Conservation (phyloP, 2,113 vertebrate genomes). For the Ctenodactylus gundi region DNA sequence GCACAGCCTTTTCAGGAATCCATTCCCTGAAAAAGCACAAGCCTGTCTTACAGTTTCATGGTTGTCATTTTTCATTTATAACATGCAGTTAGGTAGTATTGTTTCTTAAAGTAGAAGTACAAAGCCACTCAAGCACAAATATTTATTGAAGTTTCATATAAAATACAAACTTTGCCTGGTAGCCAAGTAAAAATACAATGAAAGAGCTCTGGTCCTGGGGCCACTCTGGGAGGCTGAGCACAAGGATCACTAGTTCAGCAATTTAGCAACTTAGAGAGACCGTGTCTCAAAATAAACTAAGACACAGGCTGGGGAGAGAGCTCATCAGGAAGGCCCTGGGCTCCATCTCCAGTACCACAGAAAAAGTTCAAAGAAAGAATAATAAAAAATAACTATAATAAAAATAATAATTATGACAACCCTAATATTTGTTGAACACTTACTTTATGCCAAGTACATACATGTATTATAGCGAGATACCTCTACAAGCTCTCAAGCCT, state of each 20-base stretch:
- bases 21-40: conserved; percentile 14
- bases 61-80: background rate
- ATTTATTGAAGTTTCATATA: background rate
- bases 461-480: background rate
- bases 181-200: background rate
- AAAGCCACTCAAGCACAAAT: background rate
- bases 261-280: too few species aligned
- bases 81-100: background rate
- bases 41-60: background rate
- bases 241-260: too few species aligned
- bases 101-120: background rate
- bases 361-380: background rate
- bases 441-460: background rate
- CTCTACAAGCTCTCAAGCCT: background rate
- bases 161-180: background rate
- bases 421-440: background rate
- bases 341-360: too few species aligned
- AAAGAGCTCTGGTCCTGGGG: too few species aligned
- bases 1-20: background rate
- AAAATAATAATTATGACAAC: background rate
- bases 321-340: too few species aligned
- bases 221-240: too few species aligned
- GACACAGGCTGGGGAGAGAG: too few species aligned
- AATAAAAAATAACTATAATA: too few species aligned
- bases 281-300: too few species aligned